phyloP scores from a whole-genome alignment of 2,113 vertebrate genomes.

The Tricholaema leucomelas region DNA sequence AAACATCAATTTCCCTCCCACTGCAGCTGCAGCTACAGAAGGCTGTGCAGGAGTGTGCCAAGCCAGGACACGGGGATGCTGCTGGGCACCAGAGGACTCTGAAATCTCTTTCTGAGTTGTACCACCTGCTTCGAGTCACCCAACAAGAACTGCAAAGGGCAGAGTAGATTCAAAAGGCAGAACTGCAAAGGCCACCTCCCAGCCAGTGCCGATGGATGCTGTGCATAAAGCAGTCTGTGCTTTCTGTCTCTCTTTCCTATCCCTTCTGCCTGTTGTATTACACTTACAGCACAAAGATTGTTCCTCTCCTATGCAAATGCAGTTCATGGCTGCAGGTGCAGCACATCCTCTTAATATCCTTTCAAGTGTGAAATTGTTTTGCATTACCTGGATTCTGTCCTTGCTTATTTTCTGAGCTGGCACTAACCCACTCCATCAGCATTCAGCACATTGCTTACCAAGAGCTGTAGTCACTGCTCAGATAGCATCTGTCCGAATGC shows the following conservation, averaged over 20 bases:
- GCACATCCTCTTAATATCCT: not conserved
- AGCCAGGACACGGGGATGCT: slow-evolving; percentile 14
- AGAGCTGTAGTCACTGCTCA: not conserved
- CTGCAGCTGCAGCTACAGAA: slow-evolving; percentile 84
- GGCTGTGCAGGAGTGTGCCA: slow-evolving; percentile 85
- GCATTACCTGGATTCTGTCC: not conserved
- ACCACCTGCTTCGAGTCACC: slow-evolving; percentile 78
- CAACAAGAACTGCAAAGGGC: slow-evolving; percentile 60
- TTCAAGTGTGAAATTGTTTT: not conserved
- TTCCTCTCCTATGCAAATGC: not conserved
- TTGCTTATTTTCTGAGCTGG: not conserved
- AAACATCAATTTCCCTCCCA: slow-evolving; percentile 68
- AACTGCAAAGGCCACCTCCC: not conserved
- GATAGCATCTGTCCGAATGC: not conserved
- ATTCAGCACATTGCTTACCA: not conserved
- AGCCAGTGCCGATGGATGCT: not conserved
- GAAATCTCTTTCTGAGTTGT: slow-evolving; percentile 79
- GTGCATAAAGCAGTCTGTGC: not conserved
- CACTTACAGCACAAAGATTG: not conserved
- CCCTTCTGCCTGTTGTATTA: not conserved
- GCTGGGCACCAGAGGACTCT: not conserved
- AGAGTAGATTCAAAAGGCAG: not conserved
- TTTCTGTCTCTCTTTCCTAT: not conserved
- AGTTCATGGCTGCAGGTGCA: not conserved
- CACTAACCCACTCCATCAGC: not conserved